Evolutionary conservation across 35 echinoderm and acorn worm species (phyloP), one percentile per base, ranked within the genome.

Genomic region (Diadema setosum): DNA sequence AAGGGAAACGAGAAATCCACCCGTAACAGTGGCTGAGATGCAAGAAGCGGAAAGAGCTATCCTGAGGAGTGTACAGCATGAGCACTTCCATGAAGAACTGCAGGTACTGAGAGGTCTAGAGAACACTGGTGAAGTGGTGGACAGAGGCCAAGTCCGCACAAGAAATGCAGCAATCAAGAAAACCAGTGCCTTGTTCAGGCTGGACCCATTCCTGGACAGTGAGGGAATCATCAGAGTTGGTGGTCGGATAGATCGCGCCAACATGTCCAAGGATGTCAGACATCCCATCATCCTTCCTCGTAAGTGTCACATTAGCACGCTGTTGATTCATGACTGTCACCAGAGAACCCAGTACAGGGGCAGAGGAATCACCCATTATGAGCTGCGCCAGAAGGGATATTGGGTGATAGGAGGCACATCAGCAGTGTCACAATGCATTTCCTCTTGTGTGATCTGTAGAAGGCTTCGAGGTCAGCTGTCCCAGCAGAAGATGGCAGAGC

Each of bases 251-350:
- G 39, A 55, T 21, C 59, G 82, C 45, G 50, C 91, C 55, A 80
- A 49, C 31, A 43, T 87, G 34, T 46, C 83, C 33, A 32, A 25
- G 8, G 39, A 82, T 21, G 87, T 75, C 59, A 93, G 89, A 43
- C 91, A 97, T 81, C 90, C 87, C 11, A 56, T 81, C 17, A 70
- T 93, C 25, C 46, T 93, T 21, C 95, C 87, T 14, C 58, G 87
- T 58, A 90, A 93, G 23, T 58, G 74, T 24, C 91, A 97, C 59
- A 42, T 97, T 42, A 90, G 90, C 23, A 48, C 75, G 59, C 81
- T 97, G 50, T n/a, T 93, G 48, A 85, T 97, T 33, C 81, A 82
- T 24, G 87, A 97, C 35, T 93, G 80, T 81, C 95, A 97, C 81
- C 81, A 82, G 6, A 92, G 60, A 25, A 46, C 75, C 21, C 31